These are phyloP conservation scores for Psilopogon haemacephalus DNA, from an alignment of 2,113 vertebrate species.

Conservation along the genomic window DNA sequence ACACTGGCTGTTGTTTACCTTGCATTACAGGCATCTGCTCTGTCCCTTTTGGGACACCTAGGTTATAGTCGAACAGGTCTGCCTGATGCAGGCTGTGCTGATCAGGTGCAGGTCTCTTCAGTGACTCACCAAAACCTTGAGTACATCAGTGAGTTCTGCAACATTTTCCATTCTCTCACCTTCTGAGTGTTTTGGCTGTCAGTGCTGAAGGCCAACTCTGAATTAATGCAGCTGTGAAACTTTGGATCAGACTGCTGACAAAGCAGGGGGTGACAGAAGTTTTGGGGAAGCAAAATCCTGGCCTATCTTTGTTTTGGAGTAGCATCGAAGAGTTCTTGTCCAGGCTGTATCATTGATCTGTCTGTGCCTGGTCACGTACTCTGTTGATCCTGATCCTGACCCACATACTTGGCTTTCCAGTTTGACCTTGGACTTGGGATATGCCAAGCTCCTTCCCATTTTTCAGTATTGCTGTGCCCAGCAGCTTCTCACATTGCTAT, in stretches of 20 bases:
- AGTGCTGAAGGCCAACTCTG: no score
- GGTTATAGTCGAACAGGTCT: neutral
- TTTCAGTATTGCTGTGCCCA: neutral
- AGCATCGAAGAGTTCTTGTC: no score
- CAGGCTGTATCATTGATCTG: no score
- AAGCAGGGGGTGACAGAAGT: no score
- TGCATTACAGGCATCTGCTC: neutral
- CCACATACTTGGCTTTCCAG: no score
- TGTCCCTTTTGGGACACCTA: neutral
- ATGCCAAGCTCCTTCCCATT: neutral
- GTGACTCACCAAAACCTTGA: neutral
- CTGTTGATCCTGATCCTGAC: no score
- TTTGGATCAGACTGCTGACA: no score
- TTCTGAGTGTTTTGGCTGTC: neutral
- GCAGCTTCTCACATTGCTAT: neutral
- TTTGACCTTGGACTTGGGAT: neutral
- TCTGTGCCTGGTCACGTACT: no score
- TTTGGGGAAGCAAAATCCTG: no score
- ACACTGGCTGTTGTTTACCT: neutral
- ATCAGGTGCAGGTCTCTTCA: neutral
- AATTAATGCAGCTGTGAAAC: no score
- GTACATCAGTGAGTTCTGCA: neutral
- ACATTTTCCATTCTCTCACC: neutral
- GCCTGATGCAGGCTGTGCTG: no score
- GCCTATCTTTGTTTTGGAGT: no score